Evolutionary conservation across 2,888 invertebrate genomes (phyloP), one percentile per base, ranked within the genome.

Genomic region (Conchocele bisecta): DNA sequence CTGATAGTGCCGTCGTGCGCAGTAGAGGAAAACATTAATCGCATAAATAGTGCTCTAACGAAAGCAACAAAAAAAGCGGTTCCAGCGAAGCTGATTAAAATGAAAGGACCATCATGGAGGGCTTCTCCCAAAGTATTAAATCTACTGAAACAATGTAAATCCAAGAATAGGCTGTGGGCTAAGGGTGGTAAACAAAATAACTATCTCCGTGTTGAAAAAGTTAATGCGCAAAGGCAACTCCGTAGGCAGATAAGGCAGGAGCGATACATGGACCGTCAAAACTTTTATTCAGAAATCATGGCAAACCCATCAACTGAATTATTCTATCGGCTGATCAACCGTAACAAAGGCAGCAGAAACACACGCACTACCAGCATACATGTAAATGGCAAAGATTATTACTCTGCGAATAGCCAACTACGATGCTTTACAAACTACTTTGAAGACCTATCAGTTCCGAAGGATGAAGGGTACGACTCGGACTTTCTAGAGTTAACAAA

Each of bases 91-190:
- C 5, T 50, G 5, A 50, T n/a, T 28, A 50, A 50, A 28, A 29
- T 50, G 2, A 50, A 50, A 28, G 50, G 50, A 13, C 50, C 50
- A 28, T n/a, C n/a, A 6, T 50, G 50, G 50, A 50, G 20, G 15
- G 50, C 50, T n/a, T 50, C 50, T 5, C 50, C 50, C 17, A 28
- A 11, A 3, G 50, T 50, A 4, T 31, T 9, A 28, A 28, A 5
- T 6, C 22, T 50, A 15, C 50, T 50, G 3, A 22, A 2, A 3
- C 17, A n/a, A 5, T 50, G 50, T 50, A 50, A 50, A 7, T n/a
- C 28, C n/a, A 28, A 28, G 13, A 31, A 50, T 29, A 50, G 31
- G 17, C 26, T 28, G 4, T 50, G 50, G 50, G 15, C 2, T 28
- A 17, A 50, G 5, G 31, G 50, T 50, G 29, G 29, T n/a, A 50